A percentile compares a stretch with the other conserved stretches of the same genome.
Evolutionary conservation across 2,888 invertebrate species (phyloP).

Genomic region (Apodemia hepburni): DNA sequence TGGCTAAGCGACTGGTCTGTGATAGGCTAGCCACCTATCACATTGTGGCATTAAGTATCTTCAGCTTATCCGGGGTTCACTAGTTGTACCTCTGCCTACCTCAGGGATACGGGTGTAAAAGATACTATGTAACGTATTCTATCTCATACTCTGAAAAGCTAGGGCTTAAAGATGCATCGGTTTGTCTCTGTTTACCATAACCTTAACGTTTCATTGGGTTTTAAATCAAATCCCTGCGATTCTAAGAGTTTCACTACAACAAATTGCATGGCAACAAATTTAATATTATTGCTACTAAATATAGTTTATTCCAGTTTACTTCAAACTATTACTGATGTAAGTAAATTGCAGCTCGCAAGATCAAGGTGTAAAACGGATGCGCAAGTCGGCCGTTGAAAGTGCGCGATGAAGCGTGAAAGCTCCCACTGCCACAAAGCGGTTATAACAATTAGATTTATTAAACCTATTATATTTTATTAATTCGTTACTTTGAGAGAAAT

Average conservation of each 20-base stretch:
- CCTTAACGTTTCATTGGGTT: no score
- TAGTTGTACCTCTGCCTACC: no score
- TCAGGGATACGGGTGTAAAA: no score
- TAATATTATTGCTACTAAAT: background rate
- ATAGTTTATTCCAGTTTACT: background rate
- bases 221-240: no score
- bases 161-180: no score
- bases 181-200: no score
- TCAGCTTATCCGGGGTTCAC: no score
- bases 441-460: constrained; percentile 16
- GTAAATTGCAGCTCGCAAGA: background rate
- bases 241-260: background rate
- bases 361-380: constrained; percentile 20
- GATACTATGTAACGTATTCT: no score
- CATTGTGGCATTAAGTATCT: no score
- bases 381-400: constrained; percentile 28
- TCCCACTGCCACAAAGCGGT: constrained; percentile 3
- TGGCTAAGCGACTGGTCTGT: no score
- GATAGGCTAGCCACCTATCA: no score
- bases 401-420: constrained; percentile 25
- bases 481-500: constrained; percentile 8
- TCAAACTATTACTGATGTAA: background rate
- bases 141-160: no score
- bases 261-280: background rate
- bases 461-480: constrained; percentile 1